phyloP scores from a whole-genome alignment of 1,140 invertebrate genomes.

The Muscidifurax raptorellus region DNA sequence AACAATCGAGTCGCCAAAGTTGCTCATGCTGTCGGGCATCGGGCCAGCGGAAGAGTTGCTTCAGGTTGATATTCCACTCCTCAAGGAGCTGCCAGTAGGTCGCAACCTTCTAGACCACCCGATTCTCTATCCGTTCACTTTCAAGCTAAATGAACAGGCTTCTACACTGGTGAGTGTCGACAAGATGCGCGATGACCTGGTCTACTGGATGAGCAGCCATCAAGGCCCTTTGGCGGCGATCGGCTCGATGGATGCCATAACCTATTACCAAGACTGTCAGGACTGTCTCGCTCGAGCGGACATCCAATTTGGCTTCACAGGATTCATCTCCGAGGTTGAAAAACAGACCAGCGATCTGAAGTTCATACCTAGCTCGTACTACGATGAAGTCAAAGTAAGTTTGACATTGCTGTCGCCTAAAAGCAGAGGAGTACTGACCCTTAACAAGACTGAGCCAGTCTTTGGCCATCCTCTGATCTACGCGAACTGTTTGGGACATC shows the following conservation, averaged over 20 bases:
- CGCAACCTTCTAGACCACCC: constrained; percentile 77
- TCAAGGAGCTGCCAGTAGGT: constrained; percentile 77
- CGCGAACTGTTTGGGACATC: constrained; percentile 84
- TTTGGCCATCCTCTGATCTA: constrained; percentile 83
- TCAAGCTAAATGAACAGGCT: not conserved
- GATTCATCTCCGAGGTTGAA: not conserved
- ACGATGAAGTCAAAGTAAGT: constrained; percentile 55
- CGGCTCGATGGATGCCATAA: not conserved
- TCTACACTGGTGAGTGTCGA: not conserved
- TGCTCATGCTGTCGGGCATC: constrained; percentile 83
- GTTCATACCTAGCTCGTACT: constrained; percentile 4
- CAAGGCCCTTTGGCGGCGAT: not conserved
- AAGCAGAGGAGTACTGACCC: constrained; percentile 82
- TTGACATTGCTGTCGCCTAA: constrained; percentile 83
- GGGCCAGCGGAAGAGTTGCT: constrained; percentile 77
- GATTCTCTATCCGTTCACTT: not conserved
- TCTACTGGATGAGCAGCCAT: not conserved
- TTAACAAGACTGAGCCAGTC: constrained; percentile 81
- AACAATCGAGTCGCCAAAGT: constrained; percentile 83
- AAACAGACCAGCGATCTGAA: not conserved
- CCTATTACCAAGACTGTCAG: not conserved
- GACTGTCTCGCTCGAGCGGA: not conserved
- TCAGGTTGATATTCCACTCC: constrained; percentile 67
- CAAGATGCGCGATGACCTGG: not conserved
- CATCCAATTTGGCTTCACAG: not conserved